Evolutionary conservation across 2,888 invertebrate species (phyloP), one percentile per base, ranked within the genome.

Genomic region (Pyrocoelia pectoralis): DNA sequence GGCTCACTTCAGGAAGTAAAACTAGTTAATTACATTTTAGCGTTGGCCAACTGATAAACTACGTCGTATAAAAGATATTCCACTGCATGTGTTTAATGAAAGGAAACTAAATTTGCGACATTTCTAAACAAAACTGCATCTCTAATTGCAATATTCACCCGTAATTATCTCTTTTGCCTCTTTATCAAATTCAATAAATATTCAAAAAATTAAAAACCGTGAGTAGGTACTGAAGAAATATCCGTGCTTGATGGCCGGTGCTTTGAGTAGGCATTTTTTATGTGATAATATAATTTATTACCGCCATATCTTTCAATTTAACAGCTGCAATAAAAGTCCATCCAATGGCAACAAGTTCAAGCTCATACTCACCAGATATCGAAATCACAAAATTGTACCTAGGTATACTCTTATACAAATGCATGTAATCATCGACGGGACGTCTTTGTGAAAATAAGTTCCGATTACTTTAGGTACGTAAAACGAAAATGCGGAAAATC

Each of bases 21-120:
- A 65, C 65, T 65, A 61, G 65, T 65, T 65, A 65, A 65, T 65
- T 65, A 65, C 65, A 61, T 65, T 65, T 65, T 65, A 65, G 65
- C 60, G 61, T 65, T 61, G 65, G 55, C 61, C 55, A 65, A 65
- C 65, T 61, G 65, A 65, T 65, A 61, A 65, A 61, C 54, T 65
- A 61, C 59, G 38, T 52, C 24, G 52, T 60, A 54, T 63, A 63
- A 54, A 58, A 63, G 63, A 57, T 60, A 60, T 52, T 48, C 53
- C 53, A 41, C 63, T 63, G 63, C 58, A 55, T 55, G 58, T 46
- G 58, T 51, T 59, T 63, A 55, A 58, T 55, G 63, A 63, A 63
- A 59, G 49, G 58, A 54, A 54, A 46, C 62, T 56, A n/a, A 53
- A 62, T 48, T 49, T 62, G 33, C 33, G 33, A 33, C 2, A 3